Evolutionary conservation across 2,113 vertebrate species (phyloP).

Genomic region (Acinonyx jubatus): DNA sequence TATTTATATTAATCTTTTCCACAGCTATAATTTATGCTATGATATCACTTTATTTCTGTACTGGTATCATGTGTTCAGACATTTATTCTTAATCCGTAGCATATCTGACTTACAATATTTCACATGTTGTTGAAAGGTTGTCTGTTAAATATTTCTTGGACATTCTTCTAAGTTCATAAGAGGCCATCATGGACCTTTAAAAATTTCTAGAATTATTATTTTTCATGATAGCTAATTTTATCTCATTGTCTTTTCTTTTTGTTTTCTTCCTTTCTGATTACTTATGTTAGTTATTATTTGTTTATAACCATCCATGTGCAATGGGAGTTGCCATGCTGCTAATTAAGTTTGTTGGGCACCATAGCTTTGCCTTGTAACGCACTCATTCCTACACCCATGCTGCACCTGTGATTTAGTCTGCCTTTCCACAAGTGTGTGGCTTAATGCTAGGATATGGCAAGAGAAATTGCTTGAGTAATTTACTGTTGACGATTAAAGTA

Average conservation of each 20-base stretch:
- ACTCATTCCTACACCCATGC: not conserved
- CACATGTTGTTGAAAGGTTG: not conserved
- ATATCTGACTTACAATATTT: not conserved
- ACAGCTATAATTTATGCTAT: not conserved
- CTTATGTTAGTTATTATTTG: not conserved
- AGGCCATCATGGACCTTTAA: not conserved
- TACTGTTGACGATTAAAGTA: not conserved
- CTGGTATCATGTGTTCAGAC: not conserved
- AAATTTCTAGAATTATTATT: not conserved
- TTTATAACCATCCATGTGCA: not conserved
- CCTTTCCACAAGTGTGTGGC: not conserved
- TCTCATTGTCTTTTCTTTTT: not conserved
- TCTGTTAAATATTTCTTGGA: slow-evolving; percentile 24
- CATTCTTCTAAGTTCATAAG: not conserved
- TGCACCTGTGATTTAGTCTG: not conserved
- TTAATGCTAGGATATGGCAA: not conserved
- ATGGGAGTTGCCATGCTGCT: not conserved
- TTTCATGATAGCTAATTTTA: not conserved
- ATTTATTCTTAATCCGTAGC: not conserved
- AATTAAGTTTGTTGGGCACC: not conserved
- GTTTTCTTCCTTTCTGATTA: not conserved
- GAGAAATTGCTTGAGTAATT: not conserved
- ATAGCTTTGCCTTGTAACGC: not conserved
- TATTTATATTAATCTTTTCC: not conserved
- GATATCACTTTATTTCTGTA: not conserved